Conservation (phyloP, 2,888 invertebrate species). For the Limnephilus marmoratus region DNA sequence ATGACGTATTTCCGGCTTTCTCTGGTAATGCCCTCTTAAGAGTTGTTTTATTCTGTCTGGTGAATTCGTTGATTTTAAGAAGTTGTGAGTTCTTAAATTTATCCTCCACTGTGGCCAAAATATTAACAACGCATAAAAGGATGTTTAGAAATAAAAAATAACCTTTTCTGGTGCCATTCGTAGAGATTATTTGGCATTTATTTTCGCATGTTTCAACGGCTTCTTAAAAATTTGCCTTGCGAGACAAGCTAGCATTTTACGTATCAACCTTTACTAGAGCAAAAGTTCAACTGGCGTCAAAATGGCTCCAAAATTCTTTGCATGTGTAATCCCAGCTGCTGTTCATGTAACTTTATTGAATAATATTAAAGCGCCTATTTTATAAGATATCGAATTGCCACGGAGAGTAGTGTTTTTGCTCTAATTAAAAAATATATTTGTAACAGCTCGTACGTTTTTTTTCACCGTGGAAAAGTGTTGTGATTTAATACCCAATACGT, state of each 20-base stretch:
- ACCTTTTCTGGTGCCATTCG: neutral
- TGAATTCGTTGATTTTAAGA: too few relatives aligned
- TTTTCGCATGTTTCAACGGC: neutral
- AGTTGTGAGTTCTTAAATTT: neutral
- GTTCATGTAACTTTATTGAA: neutral
- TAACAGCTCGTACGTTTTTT: neutral
- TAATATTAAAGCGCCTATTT: neutral
- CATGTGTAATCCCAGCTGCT: neutral
- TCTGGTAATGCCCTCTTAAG: too few relatives aligned
- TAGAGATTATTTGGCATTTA: neutral
- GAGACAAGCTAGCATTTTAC: neutral
- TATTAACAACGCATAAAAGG: neutral
- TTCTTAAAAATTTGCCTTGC: neutral
- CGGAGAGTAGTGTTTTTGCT: neutral
- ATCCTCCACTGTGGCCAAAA: neutral
- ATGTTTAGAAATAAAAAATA: too few relatives aligned
- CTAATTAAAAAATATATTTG: neutral
- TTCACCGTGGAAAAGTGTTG: neutral
- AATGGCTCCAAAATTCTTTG: neutral
- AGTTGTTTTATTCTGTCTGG: too few relatives aligned
- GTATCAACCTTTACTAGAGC: neutral
- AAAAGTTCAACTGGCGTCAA: neutral
- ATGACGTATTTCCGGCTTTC: too few relatives aligned
- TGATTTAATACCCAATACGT: constrained; percentile 9
- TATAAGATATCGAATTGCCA: neutral